Evolutionary conservation across 2,113 vertebrate species (phyloP).

Genomic region (Penelope pileata): DNA sequence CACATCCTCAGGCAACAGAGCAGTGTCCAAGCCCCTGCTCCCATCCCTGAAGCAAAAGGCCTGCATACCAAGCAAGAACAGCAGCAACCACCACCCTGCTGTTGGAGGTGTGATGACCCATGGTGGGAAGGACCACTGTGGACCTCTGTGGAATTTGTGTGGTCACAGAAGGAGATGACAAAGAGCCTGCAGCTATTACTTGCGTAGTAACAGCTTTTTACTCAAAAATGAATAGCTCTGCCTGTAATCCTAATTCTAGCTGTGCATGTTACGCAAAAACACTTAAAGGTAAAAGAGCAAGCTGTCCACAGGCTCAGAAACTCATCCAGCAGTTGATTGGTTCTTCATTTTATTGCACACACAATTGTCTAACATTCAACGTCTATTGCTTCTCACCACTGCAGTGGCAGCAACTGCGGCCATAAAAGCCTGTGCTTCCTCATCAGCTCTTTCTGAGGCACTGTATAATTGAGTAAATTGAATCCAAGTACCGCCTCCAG

Average conservation of each 20-base stretch:
- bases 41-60: neutral
- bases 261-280: neutral
- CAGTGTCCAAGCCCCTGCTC: neutral
- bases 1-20: neutral
- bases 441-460: neutral
- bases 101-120: neutral
- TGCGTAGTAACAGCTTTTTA: neutral
- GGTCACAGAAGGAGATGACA: neutral
- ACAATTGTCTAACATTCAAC: neutral
- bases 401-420: neutral
- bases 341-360: neutral
- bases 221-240: neutral
- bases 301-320: neutral
- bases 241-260: neutral
- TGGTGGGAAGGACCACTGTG: neutral
- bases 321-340: neutral
- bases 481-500: neutral
- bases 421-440: neutral
- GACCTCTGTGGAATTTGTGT: accelerated
- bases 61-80: neutral
- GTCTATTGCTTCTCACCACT: accelerated
- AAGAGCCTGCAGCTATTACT: neutral
- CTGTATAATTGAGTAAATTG: neutral
- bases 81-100: neutral
- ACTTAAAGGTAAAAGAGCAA: neutral